Evolutionary conservation across 2,113 vertebrate species (phyloP), one percentile per base, ranked within the genome.

Genomic region (Candoia aspera): DNA sequence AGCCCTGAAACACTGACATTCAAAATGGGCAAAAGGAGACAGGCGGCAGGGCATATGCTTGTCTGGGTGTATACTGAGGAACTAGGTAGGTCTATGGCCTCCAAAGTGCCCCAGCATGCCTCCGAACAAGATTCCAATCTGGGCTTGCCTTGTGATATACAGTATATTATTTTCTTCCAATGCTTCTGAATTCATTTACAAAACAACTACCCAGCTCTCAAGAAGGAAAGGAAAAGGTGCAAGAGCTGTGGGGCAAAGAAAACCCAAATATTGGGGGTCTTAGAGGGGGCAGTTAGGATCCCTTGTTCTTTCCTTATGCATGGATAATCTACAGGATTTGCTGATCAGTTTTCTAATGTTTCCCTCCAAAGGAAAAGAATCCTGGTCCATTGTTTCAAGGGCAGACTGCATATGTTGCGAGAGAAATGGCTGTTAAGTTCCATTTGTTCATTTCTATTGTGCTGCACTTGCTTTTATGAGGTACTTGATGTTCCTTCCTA

Each of bases 391-490:
- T 90, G 19, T 73, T 86, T 68, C 12, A 90, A 92, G 53, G 83
- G 24, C 12, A 68, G 9, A 0, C 0, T 73, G 4, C 42, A 57
- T 19, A 4, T 15, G 24, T 73, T 64, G 83, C 90, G 68, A 10
- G 5, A 68, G 54, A 62, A 29, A 0, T 73, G 90, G 83, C 62
- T 0, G 3, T 90, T 90, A 23, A 79, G 29, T 9, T 64, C 64
- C 84, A 79, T 84, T 92, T 37, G 89, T 93, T 1, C 29, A 59
- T 17, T 17, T 17, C 49, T 8, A 73, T 87, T 68, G 29, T 90
- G 24, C 90, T 92, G 0, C 3, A 60, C 73, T 91, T 91, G 6
- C 87, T 85, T 89, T 85, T 86, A 86, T 8, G 93, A 92, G 9
- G 90, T 1, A 17, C 1, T 23, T 2, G 1, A 1, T 0, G 62